Percentiles rank a stretch among this genome's conserved stretches.
Evolutionary conservation across 2,888 invertebrate genomes (phyloP).

Genomic region (Perithous albicinctus): DNA sequence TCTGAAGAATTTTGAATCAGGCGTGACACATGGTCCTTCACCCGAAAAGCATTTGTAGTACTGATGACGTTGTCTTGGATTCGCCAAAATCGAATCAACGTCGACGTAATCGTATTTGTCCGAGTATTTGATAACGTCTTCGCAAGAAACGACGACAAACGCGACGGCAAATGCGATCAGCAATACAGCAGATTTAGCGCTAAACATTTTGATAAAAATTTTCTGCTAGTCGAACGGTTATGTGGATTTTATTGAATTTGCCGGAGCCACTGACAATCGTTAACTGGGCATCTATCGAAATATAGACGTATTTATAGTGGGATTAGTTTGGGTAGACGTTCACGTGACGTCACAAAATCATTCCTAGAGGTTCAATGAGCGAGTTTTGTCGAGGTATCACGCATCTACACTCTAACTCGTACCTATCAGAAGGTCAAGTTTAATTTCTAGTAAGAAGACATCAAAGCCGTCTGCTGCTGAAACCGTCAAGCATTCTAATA

Average conservation of each 20-base stretch:
- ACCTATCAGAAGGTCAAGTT: slow-evolving; percentile 57
- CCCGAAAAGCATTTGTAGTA: slow-evolving; percentile 76
- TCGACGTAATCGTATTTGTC: slow-evolving; percentile 74
- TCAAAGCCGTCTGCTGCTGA: no score
- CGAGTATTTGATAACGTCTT: slow-evolving; percentile 63
- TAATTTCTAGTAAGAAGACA: slow-evolving; percentile 2
- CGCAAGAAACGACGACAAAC: slow-evolving; percentile 48
- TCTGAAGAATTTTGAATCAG: slow-evolving; percentile 71
- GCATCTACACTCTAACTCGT: slow-evolving; percentile 31
- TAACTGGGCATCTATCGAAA: slow-evolving; percentile 53
- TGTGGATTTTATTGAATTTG: background rate
- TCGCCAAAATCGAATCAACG: slow-evolving; percentile 74
- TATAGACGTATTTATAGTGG: slow-evolving; percentile 61
- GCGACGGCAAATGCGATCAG: slow-evolving; percentile 35
- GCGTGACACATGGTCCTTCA: slow-evolving; percentile 69
- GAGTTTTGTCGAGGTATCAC: slow-evolving; percentile 32
- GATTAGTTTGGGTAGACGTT: slow-evolving; percentile 39
- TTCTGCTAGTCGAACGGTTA: background rate
- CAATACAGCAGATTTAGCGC: slow-evolving; percentile 21
- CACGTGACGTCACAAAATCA: slow-evolving; percentile 56
- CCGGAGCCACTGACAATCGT: slow-evolving; percentile 26
- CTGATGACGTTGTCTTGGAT: slow-evolving; percentile 70
- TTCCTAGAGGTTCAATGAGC: slow-evolving; percentile 39
- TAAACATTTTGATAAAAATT: slow-evolving; percentile 47
- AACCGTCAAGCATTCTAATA: no score